Evolutionary conservation across 2,888 invertebrate species (phyloP).

Genomic region (Agrilus biguttatus): DNA sequence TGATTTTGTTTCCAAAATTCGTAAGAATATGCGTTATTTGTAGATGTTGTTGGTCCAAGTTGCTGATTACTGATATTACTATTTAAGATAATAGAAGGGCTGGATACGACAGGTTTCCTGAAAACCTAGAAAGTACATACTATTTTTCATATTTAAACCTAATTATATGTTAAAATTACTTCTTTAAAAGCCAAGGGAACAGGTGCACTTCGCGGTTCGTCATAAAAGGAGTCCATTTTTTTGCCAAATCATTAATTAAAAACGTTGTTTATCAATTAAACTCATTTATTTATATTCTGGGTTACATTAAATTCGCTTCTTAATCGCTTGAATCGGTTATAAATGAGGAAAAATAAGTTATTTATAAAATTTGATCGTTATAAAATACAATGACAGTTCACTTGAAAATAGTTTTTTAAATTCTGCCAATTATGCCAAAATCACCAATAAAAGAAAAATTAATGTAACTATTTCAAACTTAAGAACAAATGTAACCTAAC

Average conservation of each 20-base stretch:
- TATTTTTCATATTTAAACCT: background rate
- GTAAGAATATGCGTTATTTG: conserved; percentile 4
- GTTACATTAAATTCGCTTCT: no score
- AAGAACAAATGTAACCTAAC: no score
- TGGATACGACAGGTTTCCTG: conserved; percentile 21
- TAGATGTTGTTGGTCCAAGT: conserved; percentile 2
- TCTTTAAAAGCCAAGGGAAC: conserved; percentile 16
- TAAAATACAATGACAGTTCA: background rate
- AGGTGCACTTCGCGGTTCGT: conserved; percentile 23
- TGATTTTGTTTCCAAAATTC: no score
- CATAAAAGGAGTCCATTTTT: conserved; percentile 28
- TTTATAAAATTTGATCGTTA: background rate
- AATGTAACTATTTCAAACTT: no score
- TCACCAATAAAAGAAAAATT: no score
- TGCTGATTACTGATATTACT: conserved; percentile 1
- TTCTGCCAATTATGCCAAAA: no score
- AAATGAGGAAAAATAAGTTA: background rate
- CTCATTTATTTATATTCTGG: no score
- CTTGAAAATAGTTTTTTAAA: no score
- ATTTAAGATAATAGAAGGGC: conserved; percentile 23
- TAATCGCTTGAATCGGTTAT: background rate
- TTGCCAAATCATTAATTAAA: background rate
- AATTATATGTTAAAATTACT: conserved; percentile 11
- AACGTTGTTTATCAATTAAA: no score
- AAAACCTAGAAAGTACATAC: conserved; percentile 6